Evolutionary conservation across 64 coral and sea anemone species (phyloP), one percentile per base, ranked within the genome.

Genomic region (Dendronephthya gigantea): DNA sequence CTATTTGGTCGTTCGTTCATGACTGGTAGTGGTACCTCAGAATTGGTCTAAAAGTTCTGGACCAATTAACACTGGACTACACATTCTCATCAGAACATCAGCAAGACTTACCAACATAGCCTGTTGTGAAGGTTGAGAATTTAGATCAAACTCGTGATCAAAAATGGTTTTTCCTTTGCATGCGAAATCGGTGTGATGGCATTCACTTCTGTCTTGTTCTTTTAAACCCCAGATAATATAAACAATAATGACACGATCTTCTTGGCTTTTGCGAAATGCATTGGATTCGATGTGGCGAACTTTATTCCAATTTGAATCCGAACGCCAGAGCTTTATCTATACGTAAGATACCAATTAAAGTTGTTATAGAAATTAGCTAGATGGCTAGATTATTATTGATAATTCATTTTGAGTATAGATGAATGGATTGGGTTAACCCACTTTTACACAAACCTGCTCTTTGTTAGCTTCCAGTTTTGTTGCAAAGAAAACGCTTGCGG

Each of bases 391-490:
- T n/a, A n/a, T n/a, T n/a, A n/a, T n/a, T n/a, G n/a, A n/a, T n/a
- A n/a, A n/a, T n/a, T n/a, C n/a, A n/a, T n/a, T n/a, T n/a, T n/a
- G n/a, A n/a, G n/a, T n/a, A n/a, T n/a, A n/a, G n/a, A n/a, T n/a
- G n/a, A n/a, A n/a, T n/a, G n/a, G n/a, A n/a, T n/a, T n/a, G n/a
- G n/a, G n/a, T n/a, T n/a, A n/a, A n/a, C n/a, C n/a, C 11, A 45
- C 41, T 45, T 45, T 45, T 45, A 6, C 31, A 87, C 90, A 83
- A 43, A 91, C 91, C 89, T 92, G 94, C 50, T 97, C 88, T 82
- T 97, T 86, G 47, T 97, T 91, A 28, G 94, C 91, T 3, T 89
- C 75, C 14, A 97, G 89, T 75, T 89, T 88, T 8, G 88, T 93
- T 19, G 94, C 91, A 93, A 84, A 97, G 37, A 86, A 74, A 16